Base-by-base conservation (phyloP, 2,797 vertebrate species). In the Trachops cirrhosus region DNA sequence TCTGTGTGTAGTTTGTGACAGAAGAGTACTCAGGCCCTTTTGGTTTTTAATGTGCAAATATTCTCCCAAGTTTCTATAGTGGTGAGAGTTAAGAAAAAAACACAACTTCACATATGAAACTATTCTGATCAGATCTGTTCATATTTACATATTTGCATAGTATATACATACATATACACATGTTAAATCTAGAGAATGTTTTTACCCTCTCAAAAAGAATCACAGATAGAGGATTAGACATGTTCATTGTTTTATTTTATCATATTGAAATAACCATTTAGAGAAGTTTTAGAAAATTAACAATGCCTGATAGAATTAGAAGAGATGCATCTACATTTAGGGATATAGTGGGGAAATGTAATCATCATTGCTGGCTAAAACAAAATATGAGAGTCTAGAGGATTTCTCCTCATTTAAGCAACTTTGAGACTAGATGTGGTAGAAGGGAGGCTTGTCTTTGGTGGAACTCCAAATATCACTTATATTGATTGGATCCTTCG, bases 251-350 rank as follows among this genome's bases (percentile, higher is more conserved):
- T 92, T 91, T 8, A 68, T 73, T 79, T 89, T 84, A 75, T 89
- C 91, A 39, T 91, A 70, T 34, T 89, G 57, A 94, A 68, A 32
- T 44, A 80, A 84, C 2, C 50, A 80, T 92, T 93, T 82, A 80
- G 18, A 80, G 39, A 90, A 87, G 18, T 48, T 95, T 78, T 64
- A 57, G 67, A 78, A 82, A 94, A 67, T 62, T 62, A 68, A 12
- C 9, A 68, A 46, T 87, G 19, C 24, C 48, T 80, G 12, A 85
- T 79, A 79, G 34, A 62, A 37, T 86, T 82, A n/a, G 46, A 91
- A 85, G 59, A n/a, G 19, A n/a, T 19, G 3, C 18, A 15, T 57
- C 32, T 71, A n/a, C 41, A 67, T 62, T 90, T 83, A 89, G n/a
- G 37, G 59, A 93, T n/a, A 3, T 64, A 37, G 3, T 34, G 24